Evolutionary conservation across 2,888 invertebrate genomes (phyloP).

Genomic region (Synanthedon andrenaeformis): DNA sequence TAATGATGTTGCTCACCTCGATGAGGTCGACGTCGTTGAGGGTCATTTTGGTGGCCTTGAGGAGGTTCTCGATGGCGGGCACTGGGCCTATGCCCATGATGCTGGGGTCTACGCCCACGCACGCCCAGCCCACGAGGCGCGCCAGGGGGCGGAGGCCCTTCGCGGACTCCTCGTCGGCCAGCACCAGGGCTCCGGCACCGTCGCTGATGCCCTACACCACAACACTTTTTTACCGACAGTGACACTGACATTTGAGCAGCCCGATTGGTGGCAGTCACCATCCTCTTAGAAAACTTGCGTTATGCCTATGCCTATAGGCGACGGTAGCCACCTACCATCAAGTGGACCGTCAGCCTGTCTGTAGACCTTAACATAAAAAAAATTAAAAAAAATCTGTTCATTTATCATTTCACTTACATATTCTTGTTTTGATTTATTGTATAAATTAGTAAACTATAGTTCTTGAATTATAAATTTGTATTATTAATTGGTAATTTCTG

Average conservation of each 20-base stretch:
- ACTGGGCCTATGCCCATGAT: constrained; percentile 99
- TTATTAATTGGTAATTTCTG: too few species aligned
- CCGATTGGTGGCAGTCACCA: too few species aligned
- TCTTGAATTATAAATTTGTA: too few species aligned
- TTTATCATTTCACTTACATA: too few species aligned
- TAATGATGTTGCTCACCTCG: constrained; percentile 81
- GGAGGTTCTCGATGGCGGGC: constrained; percentile 89
- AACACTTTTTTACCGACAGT: background rate
- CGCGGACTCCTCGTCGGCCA: constrained; percentile 92
- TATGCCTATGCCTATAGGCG: too few species aligned
- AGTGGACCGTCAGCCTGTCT: too few species aligned
- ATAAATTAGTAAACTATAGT: background rate
- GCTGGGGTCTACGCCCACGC: constrained; percentile 94
- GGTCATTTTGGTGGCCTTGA: constrained; percentile 81
- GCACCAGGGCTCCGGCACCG: constrained; percentile 93
- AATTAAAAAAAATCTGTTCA: too few species aligned
- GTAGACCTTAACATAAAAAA: too few species aligned
- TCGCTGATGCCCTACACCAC: constrained; percentile 91
- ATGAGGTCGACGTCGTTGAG: constrained; percentile 91
- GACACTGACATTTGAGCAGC: too few species aligned
- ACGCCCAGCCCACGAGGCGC: constrained; percentile 89
- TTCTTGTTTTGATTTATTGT: too few species aligned
- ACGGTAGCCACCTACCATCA: too few species aligned
- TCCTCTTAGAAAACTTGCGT: too few species aligned
- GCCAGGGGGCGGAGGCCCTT: constrained; percentile 91